phyloP scores from a whole-genome alignment of 1,140 invertebrate genomes.

The Heliconius hewitsoni region DNA sequence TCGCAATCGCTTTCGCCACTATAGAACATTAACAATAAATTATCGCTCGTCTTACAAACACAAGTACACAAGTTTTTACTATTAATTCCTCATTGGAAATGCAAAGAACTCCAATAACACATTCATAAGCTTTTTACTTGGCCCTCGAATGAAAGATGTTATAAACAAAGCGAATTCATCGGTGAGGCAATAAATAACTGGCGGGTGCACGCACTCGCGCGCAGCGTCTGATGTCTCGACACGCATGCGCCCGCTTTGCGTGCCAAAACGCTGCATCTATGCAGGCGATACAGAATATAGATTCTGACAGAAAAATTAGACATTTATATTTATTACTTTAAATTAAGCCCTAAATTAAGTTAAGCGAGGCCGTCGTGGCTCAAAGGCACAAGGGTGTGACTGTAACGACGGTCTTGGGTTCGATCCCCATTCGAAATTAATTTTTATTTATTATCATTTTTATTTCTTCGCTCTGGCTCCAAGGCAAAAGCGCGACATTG shows the following conservation, averaged over 20 bases:
- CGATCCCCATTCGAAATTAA: no score
- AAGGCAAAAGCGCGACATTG: no score
- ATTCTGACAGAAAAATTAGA: slow-evolving; percentile 44
- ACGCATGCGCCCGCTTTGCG: slow-evolving; percentile 66
- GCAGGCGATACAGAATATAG: slow-evolving; percentile 50
- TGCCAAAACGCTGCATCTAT: slow-evolving; percentile 66
- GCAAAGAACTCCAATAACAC: slow-evolving; percentile 52
- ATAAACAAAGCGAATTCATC: slow-evolving; percentile 74
- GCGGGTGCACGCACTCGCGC: slow-evolving; percentile 71
- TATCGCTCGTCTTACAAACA: slow-evolving; percentile 37
- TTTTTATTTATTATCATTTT: no score
- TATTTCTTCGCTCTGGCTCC: no score
- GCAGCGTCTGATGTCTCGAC: slow-evolving; percentile 63
- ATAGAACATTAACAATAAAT: slow-evolving; percentile 39
- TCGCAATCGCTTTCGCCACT: slow-evolving; percentile 20
- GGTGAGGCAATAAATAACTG: slow-evolving; percentile 69
- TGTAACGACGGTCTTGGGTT: no score
- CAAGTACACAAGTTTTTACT: slow-evolving; percentile 38
- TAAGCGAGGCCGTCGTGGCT: no score
- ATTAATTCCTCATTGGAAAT: slow-evolving; percentile 40
- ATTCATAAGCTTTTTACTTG: slow-evolving; percentile 70
- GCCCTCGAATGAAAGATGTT: slow-evolving; percentile 68
- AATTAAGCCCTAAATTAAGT: not conserved
- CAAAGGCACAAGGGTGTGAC: no score
- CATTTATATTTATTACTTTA: slow-evolving; percentile 5